Evolutionary conservation across 2,888 invertebrate species (phyloP).

Genomic region (Ochropleura plecta): DNA sequence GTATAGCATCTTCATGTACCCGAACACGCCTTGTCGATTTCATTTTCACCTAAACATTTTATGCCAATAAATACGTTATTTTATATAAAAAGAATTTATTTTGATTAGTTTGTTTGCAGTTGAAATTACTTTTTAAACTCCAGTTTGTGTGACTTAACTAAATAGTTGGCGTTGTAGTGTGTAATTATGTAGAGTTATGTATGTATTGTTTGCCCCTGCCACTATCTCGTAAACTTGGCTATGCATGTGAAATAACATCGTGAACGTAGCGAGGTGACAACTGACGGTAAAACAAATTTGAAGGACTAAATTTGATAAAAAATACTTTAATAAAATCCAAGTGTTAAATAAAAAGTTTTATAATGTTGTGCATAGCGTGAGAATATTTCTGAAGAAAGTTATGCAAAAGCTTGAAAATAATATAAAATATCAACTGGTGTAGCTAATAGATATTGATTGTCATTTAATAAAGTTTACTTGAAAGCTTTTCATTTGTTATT

Average conservation of each 20-base stretch:
- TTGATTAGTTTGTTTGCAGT: conserved; percentile 36
- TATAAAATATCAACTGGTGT: conserved; percentile 42
- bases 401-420: conserved; percentile 40
- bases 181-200: conserved; percentile 45
- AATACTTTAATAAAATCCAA: background rate
- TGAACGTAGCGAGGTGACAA: conserved; percentile 29
- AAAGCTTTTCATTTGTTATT: conserved; percentile 67
- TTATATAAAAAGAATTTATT: conserved; percentile 52
- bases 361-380: conserved; percentile 41
- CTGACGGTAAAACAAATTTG: conserved; percentile 22
- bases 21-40: conserved; percentile 90
- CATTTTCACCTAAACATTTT: conserved; percentile 90
- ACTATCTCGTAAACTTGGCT: conserved; percentile 38
- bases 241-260: conserved; percentile 35
- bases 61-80: conserved; percentile 83
- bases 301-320: background rate
- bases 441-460: conserved; percentile 33
- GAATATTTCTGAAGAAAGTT: conserved; percentile 38
- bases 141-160: conserved; percentile 31
- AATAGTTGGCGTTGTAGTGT: conserved; percentile 44
- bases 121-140: conserved; percentile 13
- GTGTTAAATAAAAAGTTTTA: conserved; percentile 13
- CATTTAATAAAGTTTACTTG: conserved; percentile 51
- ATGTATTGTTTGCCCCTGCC: conserved; percentile 57
- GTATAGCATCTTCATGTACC: conserved; percentile 90